phyloP scores from a whole-genome alignment of 2,797 vertebrate species.

The Spheniscus humboldti region DNA sequence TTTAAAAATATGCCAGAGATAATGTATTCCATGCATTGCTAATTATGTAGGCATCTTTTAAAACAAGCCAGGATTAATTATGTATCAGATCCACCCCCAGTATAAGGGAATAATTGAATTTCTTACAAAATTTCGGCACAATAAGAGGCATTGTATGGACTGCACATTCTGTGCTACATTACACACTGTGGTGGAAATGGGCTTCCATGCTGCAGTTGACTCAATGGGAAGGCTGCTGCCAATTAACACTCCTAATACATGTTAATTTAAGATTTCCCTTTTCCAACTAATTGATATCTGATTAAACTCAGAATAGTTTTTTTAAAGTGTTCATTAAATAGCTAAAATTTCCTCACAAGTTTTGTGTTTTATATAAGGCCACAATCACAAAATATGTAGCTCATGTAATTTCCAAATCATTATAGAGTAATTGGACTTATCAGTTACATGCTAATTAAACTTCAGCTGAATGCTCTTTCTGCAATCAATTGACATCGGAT shows the following conservation, averaged over 20 bases:
- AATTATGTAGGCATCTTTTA: constrained; percentile 22
- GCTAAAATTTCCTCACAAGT: constrained; percentile 16
- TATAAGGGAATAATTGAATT: constrained; percentile 27
- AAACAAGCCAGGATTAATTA: constrained; percentile 35
- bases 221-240: constrained; percentile 1
- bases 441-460: constrained; percentile 70
- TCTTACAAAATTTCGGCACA: not conserved
- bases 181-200: not conserved
- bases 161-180: not conserved
- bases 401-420: constrained; percentile 67
- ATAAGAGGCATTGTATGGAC: not conserved
- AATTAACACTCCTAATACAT: constrained; percentile 53
- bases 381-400: constrained; percentile 46
- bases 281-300: constrained; percentile 53
- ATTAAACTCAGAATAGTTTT: constrained; percentile 47
- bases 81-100: not conserved
- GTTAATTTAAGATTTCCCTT: constrained; percentile 58
- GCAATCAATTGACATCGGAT: constrained; percentile 53
- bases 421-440: constrained; percentile 67
- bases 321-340: constrained; percentile 59
- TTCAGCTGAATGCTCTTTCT: constrained; percentile 35
- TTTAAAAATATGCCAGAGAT: constrained; percentile 31
- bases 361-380: constrained; percentile 44
- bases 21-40: constrained; percentile 13
- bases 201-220: not conserved